These are phyloP conservation scores for Drosophila lutescens DNA, from an alignment of 2,888 invertebrate species.

Conservation along the genomic window DNA sequence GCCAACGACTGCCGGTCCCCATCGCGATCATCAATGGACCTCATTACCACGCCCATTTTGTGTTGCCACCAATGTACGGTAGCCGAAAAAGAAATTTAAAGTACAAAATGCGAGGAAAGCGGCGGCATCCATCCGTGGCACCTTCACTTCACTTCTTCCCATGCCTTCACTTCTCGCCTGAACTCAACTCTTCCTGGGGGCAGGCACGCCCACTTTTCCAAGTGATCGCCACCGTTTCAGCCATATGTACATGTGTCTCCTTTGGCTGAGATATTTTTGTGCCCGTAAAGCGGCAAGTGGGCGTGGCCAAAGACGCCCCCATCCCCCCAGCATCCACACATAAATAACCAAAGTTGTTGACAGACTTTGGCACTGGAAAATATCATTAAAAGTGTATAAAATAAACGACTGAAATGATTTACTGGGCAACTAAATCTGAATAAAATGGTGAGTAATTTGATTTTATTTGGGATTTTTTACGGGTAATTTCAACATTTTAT, in stretches of 20 bases:
- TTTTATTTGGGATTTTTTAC: not conserved
- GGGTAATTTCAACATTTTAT: not conserved
- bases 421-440: constrained; percentile 35
- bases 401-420: constrained; percentile 74
- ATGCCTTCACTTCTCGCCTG: constrained; percentile 13
- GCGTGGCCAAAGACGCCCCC: constrained; percentile 53
- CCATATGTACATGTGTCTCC: constrained; percentile 43
- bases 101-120: constrained; percentile 15
- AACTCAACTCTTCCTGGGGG: constrained; percentile 65
- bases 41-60: constrained; percentile 69
- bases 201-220: constrained; percentile 65
- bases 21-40: constrained; percentile 40
- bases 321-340: constrained; percentile 36
- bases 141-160: constrained; percentile 55
- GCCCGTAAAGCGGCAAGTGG: constrained; percentile 54
- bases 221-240: constrained; percentile 59
- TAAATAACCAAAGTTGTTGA: constrained; percentile 73
- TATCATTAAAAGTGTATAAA: constrained; percentile 71
- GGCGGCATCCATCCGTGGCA: constrained; percentile 58
- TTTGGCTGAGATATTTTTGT: constrained; percentile 23
- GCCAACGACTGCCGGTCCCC: constrained; percentile 60
- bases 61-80: constrained; percentile 73
- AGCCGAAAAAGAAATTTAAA: constrained; percentile 46
- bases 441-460: constrained; percentile 14
- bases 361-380: constrained; percentile 55